Base-by-base conservation (phyloP, 1,140 invertebrate genomes). In the Drosophila burlai region DNA sequence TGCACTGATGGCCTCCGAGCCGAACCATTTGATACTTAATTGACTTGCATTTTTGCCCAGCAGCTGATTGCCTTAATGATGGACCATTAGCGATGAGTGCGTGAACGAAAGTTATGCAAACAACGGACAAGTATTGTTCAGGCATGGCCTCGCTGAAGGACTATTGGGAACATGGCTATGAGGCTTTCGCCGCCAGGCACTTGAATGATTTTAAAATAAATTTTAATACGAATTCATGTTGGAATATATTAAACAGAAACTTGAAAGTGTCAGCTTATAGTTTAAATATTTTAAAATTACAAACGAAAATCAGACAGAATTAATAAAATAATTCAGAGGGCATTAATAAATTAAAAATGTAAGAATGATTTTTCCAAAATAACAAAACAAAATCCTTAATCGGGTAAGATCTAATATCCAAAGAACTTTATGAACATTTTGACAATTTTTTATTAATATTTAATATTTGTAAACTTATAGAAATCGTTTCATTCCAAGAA, bases 1-100 rank as follows among this genome's bases (percentile, higher is more conserved):
- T 89, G 85, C 85, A 43, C 67, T 67, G 75, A 63, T 80, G 79
- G 64, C 71, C 77, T 75, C 55, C 52, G 34, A 61, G 46, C 55
- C 75, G 29, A 81, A 74, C 81, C 81, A 80, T 91, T 89, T 89
- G 86, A 80, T 91, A 85, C 85, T 90, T 89, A 89, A 89, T 89
- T 89, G 85, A 89, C 85, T 89, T 89, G 81, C 81, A 85, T 80
- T 85, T 83, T 66, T 45, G 55, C 60, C 65, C 77, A 43, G 42
- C 63, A 68, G 47, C 74, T 57, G 67, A 69, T 81, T 79, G 77
- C 68, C 85, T 46, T 81, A 78, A 81, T 81, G 62, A 74, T 81
- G 76, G 47, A 38, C 65, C 47, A 79, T 65, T 81, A 76, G 78
- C 50, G 78, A 79, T 78, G 84, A 49, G 58, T 50, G 65, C 67